These are phyloP conservation scores for Machaerirhynchus nigripectus DNA, from an alignment of 2,113 vertebrate species.

Conservation along the genomic window DNA sequence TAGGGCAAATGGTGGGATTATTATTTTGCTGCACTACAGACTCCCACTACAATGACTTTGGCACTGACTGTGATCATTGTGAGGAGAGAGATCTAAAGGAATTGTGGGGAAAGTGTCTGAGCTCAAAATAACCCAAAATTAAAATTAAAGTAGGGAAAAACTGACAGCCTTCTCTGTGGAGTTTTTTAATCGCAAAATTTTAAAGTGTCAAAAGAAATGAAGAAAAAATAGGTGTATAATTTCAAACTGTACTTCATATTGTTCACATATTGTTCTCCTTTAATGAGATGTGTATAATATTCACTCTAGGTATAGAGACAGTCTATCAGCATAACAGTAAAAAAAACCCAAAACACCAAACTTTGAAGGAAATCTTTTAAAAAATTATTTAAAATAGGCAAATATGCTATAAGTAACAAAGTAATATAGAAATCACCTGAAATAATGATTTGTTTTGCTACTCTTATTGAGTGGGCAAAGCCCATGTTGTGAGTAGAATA, in stretches of 20 bases:
- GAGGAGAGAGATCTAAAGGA: neutral
- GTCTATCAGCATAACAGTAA: neutral
- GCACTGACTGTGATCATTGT: neutral
- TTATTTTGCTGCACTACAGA: neutral
- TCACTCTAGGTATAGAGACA: neutral
- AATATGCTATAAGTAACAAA: neutral
- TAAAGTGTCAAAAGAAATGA: neutral
- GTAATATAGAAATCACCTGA: neutral
- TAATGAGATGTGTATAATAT: neutral
- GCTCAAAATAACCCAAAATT: neutral
- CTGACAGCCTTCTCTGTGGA: neutral
- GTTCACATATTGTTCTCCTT: neutral
- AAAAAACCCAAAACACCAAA: neutral
- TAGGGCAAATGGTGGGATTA: neutral
- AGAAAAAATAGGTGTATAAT: neutral
- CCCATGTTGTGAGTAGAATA: neutral
- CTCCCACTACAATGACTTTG: neutral
- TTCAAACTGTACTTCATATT: neutral
- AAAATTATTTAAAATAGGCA: fast-evolving
- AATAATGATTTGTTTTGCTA: neutral
- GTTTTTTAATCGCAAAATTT: neutral
- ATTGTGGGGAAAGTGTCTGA: neutral
- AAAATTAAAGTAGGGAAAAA: neutral
- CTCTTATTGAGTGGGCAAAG: neutral
- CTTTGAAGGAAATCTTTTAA: neutral